Evolutionary conservation across 2,888 invertebrate species (phyloP), one percentile per base, ranked within the genome.

Genomic region (Hetaerina titia): DNA sequence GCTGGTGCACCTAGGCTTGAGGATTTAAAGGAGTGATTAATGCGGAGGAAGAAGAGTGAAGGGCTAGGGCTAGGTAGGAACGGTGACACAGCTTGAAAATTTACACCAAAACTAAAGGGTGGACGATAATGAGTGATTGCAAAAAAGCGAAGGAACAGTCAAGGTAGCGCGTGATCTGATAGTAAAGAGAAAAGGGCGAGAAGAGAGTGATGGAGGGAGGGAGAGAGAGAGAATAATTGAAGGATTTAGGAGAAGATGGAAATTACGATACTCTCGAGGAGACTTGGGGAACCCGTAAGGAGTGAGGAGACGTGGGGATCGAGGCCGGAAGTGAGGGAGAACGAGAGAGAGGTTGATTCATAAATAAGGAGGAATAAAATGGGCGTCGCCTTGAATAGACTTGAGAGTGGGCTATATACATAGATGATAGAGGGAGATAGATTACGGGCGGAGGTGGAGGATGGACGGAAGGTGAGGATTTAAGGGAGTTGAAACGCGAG

Each of bases 321-420:
- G 13, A 81, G 25, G 31, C 81, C 81, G 81, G 81, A 81, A 81
- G 81, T 25, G 81, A 81, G 0, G 31, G 31, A 31, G 69, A n/a
- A 13, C 0, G 81, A 81, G 31, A n/a, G 69, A n/a, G 69, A 69
- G 81, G 81, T 25, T 81, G 81, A 81, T 81, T 81, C 81, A 81
- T 81, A 81, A 31, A 81, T 81, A 81, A 81, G 81, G 81, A 81
- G 81, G 81, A 81, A 81, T 81, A 81, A 81, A 81, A 81, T 25
- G 81, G 81, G 81, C 81, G 81, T 81, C 81, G 81, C 81, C 81
- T 31, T 81, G 81, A 81, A 81, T 81, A 81, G 81, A 81, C 81
- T 81, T 31, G 81, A 81, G 81, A 81, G 81, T 13, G 81, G 81
- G 81, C 81, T 15, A 81, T 81, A 81, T 81, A 81, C 81, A 81